Base-by-base conservation (phyloP, 2,888 invertebrate species). In the Diploptera punctata region DNA sequence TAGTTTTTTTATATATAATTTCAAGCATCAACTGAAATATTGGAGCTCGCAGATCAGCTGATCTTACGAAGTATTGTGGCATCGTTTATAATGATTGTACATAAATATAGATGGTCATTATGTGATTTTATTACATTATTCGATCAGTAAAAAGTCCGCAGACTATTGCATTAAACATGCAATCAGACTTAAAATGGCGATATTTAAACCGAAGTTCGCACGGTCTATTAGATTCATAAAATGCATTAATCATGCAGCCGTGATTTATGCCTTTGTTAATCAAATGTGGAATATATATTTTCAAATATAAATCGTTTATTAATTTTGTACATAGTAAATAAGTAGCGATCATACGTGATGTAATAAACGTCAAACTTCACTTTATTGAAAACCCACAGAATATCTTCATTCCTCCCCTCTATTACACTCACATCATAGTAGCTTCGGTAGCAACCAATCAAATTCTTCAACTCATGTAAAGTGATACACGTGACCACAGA, bases 381-480 rank as follows among this genome's bases (percentile, higher is more conserved):
- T 33, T 13, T 24, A 52, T 52, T 26, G n/a, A 26, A 65, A 26
- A 26, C 47, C 26, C n/a, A 29, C 44, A 65, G 26, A 21, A 47
- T 26, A 65, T 47, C 47, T 65, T 44, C 65, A 26, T 65, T 47
- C 65, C 65, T 65, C 65, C 65, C 65, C 65, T 65, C 44, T 47
- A 38, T 65, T 47, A 65, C n/a, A n/a, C 33, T 65, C 62, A 24
- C 26, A 65, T 21, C 38, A 70, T 70, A 70, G 70, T 52, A 54
- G 47, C 47, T 72, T 72, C 72, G 67, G 47, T 61, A 61, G 38
- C 31, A 70, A 67, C 74, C 74, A 72, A 74, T 73, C 69, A 71
- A 10, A 67, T 18, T 29, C 18, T 13, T 52, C 47, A 60, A 43
- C 49, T 72, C 60, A 68, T 70, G 47, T 33, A 26, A 47, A 54